phyloP scores from a whole-genome alignment of 2,888 invertebrate genomes.

The Allolobophora icterica region DNA sequence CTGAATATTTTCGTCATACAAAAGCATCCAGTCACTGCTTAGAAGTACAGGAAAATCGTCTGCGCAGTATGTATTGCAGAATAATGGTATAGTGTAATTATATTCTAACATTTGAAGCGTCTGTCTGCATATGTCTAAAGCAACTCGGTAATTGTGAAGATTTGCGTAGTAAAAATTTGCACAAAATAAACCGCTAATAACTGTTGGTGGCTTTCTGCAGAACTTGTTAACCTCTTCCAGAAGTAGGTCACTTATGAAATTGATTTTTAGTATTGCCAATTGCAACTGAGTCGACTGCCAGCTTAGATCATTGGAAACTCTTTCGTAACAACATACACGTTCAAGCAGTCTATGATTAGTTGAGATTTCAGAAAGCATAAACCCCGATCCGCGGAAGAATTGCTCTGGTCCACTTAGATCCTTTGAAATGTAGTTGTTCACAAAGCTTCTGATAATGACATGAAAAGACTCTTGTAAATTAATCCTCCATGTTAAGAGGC shows the following conservation, averaged over 20 bases:
- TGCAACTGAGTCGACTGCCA: too few species aligned
- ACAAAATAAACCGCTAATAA: neutral
- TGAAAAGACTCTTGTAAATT: neutral
- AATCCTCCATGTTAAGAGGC: neutral
- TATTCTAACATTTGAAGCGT: neutral
- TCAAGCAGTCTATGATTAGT: too few species aligned
- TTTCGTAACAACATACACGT: too few species aligned
- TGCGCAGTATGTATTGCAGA: neutral
- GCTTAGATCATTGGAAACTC: too few species aligned
- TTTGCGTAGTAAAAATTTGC: neutral
- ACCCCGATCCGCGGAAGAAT: too few species aligned
- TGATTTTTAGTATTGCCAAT: too few species aligned
- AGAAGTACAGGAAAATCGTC: neutral
- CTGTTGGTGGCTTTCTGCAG: neutral
- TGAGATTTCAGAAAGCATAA: neutral
- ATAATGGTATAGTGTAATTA: too few species aligned
- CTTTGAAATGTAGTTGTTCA: neutral
- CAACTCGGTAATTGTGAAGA: neutral
- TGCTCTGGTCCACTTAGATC: neutral
- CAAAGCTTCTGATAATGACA: neutral
- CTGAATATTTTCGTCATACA: conserved; percentile 18
- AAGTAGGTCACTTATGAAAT: neutral
- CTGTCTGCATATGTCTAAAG: neutral
- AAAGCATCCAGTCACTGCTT: neutral
- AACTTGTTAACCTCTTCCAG: too few species aligned